Evolutionary conservation across 2,888 invertebrate species (phyloP).

Genomic region (Drosophila pseudotalamancana): DNA sequence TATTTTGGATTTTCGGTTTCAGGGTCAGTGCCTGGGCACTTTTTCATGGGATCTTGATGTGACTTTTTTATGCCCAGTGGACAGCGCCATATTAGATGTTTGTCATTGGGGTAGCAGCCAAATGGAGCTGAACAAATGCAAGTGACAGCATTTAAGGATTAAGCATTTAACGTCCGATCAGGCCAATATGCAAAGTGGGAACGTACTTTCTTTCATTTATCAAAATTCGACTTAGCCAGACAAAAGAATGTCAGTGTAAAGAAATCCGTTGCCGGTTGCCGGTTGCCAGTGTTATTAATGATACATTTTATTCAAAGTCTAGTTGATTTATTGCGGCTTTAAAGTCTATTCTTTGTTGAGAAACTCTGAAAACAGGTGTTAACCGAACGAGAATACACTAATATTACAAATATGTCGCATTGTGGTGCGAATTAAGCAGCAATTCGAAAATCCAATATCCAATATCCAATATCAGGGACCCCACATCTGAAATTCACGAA

Average conservation of each 20-base stretch:
- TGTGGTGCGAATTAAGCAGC: constrained; percentile 46
- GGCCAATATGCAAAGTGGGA: constrained; percentile 52
- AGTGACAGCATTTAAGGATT: constrained; percentile 32
- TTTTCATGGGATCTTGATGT: constrained; percentile 36
- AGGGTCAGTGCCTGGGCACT: constrained; percentile 44
- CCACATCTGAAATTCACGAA: constrained; percentile 8
- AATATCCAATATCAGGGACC: constrained; percentile 45
- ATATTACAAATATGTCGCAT: constrained; percentile 27
- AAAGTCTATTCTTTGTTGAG: constrained; percentile 1
- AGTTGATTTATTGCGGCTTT: constrained; percentile 3
- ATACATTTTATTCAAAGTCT: constrained; percentile 15
- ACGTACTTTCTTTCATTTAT: constrained; percentile 55
- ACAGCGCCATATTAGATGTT: constrained; percentile 20
- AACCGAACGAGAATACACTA: constrained; percentile 19
- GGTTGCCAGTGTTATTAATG: constrained; percentile 63
- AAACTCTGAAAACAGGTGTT: constrained; percentile 55
- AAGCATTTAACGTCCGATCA: constrained; percentile 15
- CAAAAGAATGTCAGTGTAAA: constrained; percentile 38
- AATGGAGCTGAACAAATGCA: constrained; percentile 73
- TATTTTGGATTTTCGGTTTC: constrained; percentile 9
- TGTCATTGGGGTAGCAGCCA: constrained; percentile 35
- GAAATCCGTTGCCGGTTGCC: constrained; percentile 47
- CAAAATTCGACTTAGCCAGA: constrained; percentile 56
- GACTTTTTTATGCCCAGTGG: constrained; percentile 38
- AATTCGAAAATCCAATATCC: constrained; percentile 60